Base-by-base conservation (phyloP, 2,113 vertebrate species). In the Lathamus discolor region DNA sequence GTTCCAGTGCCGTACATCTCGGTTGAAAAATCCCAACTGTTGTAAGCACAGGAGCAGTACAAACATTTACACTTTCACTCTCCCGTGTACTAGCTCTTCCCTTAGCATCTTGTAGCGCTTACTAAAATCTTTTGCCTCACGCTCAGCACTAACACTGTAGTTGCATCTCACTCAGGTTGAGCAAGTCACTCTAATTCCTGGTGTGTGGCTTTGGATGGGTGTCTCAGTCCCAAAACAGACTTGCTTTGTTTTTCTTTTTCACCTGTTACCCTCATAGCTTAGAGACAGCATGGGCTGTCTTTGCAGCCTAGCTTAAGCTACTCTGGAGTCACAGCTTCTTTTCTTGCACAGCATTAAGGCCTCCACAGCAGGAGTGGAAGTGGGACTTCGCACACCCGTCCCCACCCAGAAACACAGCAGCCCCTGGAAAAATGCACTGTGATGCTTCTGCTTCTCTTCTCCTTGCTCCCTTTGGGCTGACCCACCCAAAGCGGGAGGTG, bases 391-490 rank as follows among this genome's bases (percentile, higher is more conserved):
- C 52, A 9, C 16, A 9, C 20, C 12, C 4, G 27, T 37, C 69
- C 19, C 28, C 35, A 5, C 22, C 31, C 62, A 41, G 44, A 39
- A 90, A 75, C 43, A 3, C 0, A 8, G 43, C 35, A 83, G 43
- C 28, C 20, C 1, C 0, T 1, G 18, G 57, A 23, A 43, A 51
- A 52, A 44, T 1, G 24, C 3, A 10, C 27, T 0, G 0, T 16
- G 4, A 27, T 9, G 28, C 43, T 31, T 52, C 66, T 43, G 33
- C 12, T 29, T 11, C 33, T 51, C 59, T 57, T 15, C 28, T n/a
- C 20, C 20, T 44, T 4, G 0, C 17, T 20, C 37, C 24, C 28
- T 39, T 54, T 17, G 41, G 13, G 8, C 13, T 83, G 16, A 19
- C 6, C 11, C 35, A 11, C 49, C 69, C 29, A 4, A n/a, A 7